Evolutionary conservation across 1,140 invertebrate species (phyloP).

Genomic region (Bathynomus jamesi): DNA sequence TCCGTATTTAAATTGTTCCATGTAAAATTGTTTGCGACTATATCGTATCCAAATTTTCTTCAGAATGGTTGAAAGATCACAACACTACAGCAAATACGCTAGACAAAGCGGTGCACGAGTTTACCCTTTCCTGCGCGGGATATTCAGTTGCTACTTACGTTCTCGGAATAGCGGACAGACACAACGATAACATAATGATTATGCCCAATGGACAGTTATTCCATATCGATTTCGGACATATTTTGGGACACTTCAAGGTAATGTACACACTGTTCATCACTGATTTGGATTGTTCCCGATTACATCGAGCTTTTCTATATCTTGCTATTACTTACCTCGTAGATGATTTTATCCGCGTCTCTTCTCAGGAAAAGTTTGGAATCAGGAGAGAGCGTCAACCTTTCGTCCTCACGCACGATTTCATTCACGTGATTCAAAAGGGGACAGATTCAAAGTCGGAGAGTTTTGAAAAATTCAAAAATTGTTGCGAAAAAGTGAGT

Average conservation of each 20-base stretch:
- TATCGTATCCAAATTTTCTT: conserved; percentile 5
- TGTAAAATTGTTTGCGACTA: too few relatives aligned
- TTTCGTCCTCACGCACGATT: conserved; percentile 56
- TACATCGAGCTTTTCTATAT: too few relatives aligned
- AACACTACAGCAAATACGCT: conserved; percentile 44
- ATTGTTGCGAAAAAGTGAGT: conserved; percentile 53
- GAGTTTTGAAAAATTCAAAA: conserved; percentile 46
- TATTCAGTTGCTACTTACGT: conserved; percentile 59
- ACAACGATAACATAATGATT: conserved; percentile 58
- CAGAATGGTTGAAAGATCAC: conserved; percentile 46
- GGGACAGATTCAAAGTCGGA: conserved; percentile 48
- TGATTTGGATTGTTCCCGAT: too few relatives aligned
- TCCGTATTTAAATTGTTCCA: too few relatives aligned
- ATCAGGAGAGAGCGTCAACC: conserved; percentile 55
- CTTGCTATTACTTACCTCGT: too few relatives aligned
- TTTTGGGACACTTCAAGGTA: conserved; percentile 54
- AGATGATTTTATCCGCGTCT: too few relatives aligned
- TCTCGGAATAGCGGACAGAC: conserved; percentile 53
- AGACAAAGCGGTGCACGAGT: conserved; percentile 51
- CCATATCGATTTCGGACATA: conserved; percentile 59
- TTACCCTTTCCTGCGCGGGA: conserved; percentile 56
- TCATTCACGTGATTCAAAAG: conserved; percentile 52
- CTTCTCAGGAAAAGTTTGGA: conserved; percentile 56
- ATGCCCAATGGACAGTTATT: conserved; percentile 53
- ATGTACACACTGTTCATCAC: too few relatives aligned